Conservation (phyloP, 2,888 invertebrate genomes). For the Ptychoptera albimana region DNA sequence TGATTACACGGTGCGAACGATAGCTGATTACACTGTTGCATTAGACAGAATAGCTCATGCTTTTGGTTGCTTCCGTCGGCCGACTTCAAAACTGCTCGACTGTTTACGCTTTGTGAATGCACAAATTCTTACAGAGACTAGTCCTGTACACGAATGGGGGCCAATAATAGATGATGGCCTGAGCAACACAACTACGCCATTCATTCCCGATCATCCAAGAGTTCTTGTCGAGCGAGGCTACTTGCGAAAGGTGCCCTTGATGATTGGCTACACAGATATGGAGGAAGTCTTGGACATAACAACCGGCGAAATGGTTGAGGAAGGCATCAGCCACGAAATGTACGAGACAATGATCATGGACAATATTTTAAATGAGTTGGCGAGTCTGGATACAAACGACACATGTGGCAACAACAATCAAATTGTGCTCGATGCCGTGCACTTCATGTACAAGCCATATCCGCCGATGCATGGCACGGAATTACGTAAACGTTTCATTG, state of each 20-base stretch:
- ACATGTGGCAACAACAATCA: conserved; percentile 46
- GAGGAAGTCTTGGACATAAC: conserved; percentile 55
- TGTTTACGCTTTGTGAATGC: conserved; percentile 49
- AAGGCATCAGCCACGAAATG: conserved; percentile 34
- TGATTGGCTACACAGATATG: conserved; percentile 69
- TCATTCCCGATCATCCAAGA: conserved; percentile 50
- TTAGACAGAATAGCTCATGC: conserved; percentile 47
- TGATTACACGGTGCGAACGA: conserved; percentile 43
- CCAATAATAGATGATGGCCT: conserved; percentile 59
- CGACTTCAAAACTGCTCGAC: conserved; percentile 47
- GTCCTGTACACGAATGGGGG: conserved; percentile 52
- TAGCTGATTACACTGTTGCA: conserved; percentile 41
- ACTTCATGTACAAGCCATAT: conserved; percentile 59
- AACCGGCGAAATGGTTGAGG: conserved; percentile 39
- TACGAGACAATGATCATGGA: conserved; percentile 48
- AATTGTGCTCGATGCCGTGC: conserved; percentile 52
- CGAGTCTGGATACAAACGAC: conserved; percentile 34
- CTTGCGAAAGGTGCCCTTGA: conserved; percentile 49
- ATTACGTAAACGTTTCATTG: conserved; percentile 47
- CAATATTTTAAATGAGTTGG: conserved; percentile 42
- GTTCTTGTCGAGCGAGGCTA: conserved; percentile 42
- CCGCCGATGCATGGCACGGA: conserved; percentile 45
- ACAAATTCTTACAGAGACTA: conserved; percentile 41
- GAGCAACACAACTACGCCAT: conserved; percentile 47
- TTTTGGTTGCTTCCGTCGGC: conserved; percentile 52